These are phyloP conservation scores for Carassius auratus DNA, from an alignment of 2,113 vertebrate genomes.

Conservation along the genomic window DNA sequence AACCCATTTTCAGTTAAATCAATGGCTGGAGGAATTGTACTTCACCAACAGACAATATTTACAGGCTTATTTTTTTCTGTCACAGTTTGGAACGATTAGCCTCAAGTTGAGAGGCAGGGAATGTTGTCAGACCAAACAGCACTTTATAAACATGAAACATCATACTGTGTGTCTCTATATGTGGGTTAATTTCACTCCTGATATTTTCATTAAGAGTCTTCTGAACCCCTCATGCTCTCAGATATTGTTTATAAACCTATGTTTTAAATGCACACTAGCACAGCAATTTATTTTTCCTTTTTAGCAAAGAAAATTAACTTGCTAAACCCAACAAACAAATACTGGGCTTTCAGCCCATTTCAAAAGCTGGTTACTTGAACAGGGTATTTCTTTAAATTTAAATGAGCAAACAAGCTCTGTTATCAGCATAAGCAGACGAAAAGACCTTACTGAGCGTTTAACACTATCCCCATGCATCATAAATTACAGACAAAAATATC, in stretches of 20 bases:
- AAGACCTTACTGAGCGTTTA: constrained; percentile 1
- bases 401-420: background rate
- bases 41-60: constrained; percentile 6
- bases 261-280: background rate
- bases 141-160: constrained; percentile 9
- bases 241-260: constrained; percentile 5
- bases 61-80: background rate
- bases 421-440: background rate
- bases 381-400: background rate
- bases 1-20: constrained; percentile 22
- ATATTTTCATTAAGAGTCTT: background rate
- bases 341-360: constrained; percentile 5
- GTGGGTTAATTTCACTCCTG: background rate
- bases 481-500: constrained; percentile 72
- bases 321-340: constrained; percentile 10
- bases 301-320: background rate
- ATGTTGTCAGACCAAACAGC: background rate
- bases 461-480: constrained; percentile 63
- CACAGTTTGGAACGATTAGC: background rate
- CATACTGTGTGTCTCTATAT: background rate
- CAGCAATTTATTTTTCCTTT: background rate
- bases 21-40: constrained; percentile 7
- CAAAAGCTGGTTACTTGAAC: background rate
- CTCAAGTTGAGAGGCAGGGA: background rate
- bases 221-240: background rate